A percentile compares a stretch with the other conserved stretches of the same genome.
phyloP scores from a whole-genome alignment of 2,888 invertebrate genomes.

The Phasia obesa region DNA sequence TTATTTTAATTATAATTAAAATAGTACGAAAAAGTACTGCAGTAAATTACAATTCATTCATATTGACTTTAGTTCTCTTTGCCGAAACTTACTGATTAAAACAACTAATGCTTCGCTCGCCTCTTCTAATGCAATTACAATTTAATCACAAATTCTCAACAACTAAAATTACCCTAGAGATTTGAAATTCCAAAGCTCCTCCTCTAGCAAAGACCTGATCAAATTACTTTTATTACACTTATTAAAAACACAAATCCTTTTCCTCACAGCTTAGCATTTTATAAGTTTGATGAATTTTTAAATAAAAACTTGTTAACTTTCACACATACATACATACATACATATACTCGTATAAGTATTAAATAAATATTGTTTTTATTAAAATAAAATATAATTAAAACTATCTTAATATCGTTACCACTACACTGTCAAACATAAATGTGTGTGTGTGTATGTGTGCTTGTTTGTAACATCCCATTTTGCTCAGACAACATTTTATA shows the following conservation, averaged over 20 bases:
- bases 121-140: conserved; percentile 55
- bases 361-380: conserved; percentile 61
- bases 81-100: neutral
- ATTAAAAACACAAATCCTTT: conserved; percentile 22
- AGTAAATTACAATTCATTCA: too few relatives aligned
- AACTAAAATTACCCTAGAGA: conserved; percentile 67
- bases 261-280: conserved; percentile 38
- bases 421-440: conserved; percentile 16
- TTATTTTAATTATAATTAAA: too few relatives aligned
- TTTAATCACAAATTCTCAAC: conserved; percentile 59
- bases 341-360: neutral
- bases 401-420: conserved; percentile 54
- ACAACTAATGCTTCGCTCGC: neutral
- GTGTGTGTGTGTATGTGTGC: neutral
- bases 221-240: conserved; percentile 26
- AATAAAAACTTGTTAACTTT: conserved; percentile 25
- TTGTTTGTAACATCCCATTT: conserved; percentile 15
- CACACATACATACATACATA: too few relatives aligned
- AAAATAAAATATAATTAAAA: conserved; percentile 70
- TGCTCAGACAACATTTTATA: conserved; percentile 68
- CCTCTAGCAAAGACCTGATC: neutral
- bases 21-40: too few relatives aligned
- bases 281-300: conserved; percentile 50
- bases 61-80: neutral
- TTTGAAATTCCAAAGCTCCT: conserved; percentile 60